A percentile compares a stretch with the other conserved stretches of the same genome.
Evolutionary conservation across 1,140 invertebrate species (phyloP).

Genomic region (Heliothis subflexa): DNA sequence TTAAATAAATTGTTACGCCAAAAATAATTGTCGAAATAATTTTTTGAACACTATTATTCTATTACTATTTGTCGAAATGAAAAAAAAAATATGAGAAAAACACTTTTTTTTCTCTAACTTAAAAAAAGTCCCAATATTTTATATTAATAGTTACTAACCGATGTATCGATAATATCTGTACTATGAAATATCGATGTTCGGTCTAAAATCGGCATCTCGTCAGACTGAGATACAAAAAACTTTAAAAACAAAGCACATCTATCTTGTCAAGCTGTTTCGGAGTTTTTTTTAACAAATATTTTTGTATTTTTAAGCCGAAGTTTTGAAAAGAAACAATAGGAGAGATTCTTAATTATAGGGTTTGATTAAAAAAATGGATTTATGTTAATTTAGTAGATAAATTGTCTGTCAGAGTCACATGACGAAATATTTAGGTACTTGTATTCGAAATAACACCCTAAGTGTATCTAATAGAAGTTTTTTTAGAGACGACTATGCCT

Average conservation of each 20-base stretch:
- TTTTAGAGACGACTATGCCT: too few species aligned
- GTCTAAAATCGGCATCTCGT: slow-evolving; percentile 71
- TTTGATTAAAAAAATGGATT: not conserved
- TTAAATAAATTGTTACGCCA: not conserved
- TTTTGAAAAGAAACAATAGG: slow-evolving; percentile 58
- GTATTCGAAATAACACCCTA: too few species aligned
- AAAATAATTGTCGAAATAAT: too few species aligned
- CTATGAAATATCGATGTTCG: slow-evolving; percentile 71
- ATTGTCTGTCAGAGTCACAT: not conserved
- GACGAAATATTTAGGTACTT: too few species aligned
- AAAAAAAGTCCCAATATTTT: slow-evolving; percentile 23
- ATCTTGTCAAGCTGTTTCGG: slow-evolving; percentile 39
- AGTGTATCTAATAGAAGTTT: too few species aligned
- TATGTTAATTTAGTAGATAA: not conserved
- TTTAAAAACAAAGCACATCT: slow-evolving; percentile 43
- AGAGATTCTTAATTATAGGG: slow-evolving; percentile 17
- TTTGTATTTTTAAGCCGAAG: not conserved
- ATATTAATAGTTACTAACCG: slow-evolving; percentile 67
- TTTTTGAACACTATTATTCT: too few species aligned
- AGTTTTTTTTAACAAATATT: slow-evolving; percentile 7
- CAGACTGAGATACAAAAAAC: slow-evolving; percentile 43
- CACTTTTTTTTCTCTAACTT: not conserved
- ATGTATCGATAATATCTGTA: slow-evolving; percentile 66
- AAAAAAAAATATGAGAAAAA: too few species aligned
- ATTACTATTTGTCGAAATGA: too few species aligned